Base-by-base conservation (phyloP, 2,113 vertebrate genomes). In the Tretioscincus oriximinensis region DNA sequence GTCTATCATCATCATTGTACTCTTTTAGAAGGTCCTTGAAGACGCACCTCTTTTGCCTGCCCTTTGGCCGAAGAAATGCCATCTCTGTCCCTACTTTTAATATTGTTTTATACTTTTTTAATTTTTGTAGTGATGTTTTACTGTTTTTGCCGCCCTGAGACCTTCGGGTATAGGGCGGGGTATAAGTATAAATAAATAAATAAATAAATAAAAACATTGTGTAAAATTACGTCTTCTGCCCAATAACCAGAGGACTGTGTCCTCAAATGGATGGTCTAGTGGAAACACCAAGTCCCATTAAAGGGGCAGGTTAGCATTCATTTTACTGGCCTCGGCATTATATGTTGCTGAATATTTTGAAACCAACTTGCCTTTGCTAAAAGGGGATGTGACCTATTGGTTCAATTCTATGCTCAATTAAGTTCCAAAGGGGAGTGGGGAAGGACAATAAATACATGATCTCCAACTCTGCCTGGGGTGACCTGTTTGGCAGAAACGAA, bases 351-450 rank as follows among this genome's bases (percentile, higher is more conserved):
- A 88, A 21, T 54, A 47, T 90, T 47, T 89, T 83, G 41, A 87
- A 90, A 87, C 86, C 88, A 86, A 85, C 91, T 88, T 89, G 83
- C 78, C 82, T 88, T 83, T 85, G 74, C 88, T 73, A 80, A 81
- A 82, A 81, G 77, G n/a, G 82, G n/a, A 89, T 81, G 72, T 88
- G 85, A 80, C 85, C 84, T 78, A 65, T 77, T 63, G 80, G 83
- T 28, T 90, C 84, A 88, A 85, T 90, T 91, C 86, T 83, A 80
- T 89, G 78, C 84, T 90, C 86, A 88, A 87, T 92, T 92, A 91
- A 47, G 73, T 83, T 85, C n/a, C 79, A 73, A 84, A 90, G 87
- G 86, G 80, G 88, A 82, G 67, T n/a, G 73, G 85, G 83, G 10
- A 31, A 21, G 49, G 49, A 14, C 9, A 51, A 41, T 11, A 51